A percentile compares a stretch with the other conserved stretches of the same genome.
Evolutionary conservation across 30 jellyfish, hydroid and myxozoan genomes (phyloP).

Genomic region (Haliclystus octoradiatus): DNA sequence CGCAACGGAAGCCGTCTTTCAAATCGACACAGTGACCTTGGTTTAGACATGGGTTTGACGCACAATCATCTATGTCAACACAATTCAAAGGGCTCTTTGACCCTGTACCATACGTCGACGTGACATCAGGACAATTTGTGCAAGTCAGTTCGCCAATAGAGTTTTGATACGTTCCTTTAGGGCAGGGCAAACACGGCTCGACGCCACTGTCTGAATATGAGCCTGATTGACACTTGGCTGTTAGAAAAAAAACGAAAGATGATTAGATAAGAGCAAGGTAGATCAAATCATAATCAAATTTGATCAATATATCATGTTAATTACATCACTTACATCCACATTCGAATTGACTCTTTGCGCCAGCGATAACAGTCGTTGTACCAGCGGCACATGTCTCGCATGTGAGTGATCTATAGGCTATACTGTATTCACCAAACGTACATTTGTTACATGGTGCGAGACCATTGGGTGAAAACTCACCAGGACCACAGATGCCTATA

Average conservation of each 20-base stretch:
- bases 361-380: constrained; percentile 68
- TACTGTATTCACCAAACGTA: constrained; percentile 60
- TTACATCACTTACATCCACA: constrained; percentile 99
- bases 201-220: constrained; percentile 87
- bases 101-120: constrained; percentile 82
- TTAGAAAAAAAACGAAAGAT: too few relatives aligned
- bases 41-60: constrained; percentile 73
- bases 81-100: constrained; percentile 42
- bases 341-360: constrained; percentile 52
- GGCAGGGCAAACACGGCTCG: constrained; percentile 87
- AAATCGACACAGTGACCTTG: constrained; percentile 75
- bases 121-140: constrained; percentile 68
- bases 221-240: constrained; percentile 84
- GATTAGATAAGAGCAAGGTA: too few relatives aligned
- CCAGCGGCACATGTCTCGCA: constrained; percentile 64
- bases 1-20: constrained; percentile 69
- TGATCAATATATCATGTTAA: too few relatives aligned
- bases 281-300: too few relatives aligned
- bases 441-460: constrained; percentile 60
- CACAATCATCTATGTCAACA: constrained; percentile 58
- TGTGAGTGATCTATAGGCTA: constrained; percentile 29
- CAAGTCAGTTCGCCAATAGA: constrained; percentile 32
- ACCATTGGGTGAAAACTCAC: constrained; percentile 77
- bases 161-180: constrained; percentile 55
- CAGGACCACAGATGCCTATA: constrained; percentile 73